Conservation (phyloP, 2,797 vertebrate species). For the Columba guinea region DNA sequence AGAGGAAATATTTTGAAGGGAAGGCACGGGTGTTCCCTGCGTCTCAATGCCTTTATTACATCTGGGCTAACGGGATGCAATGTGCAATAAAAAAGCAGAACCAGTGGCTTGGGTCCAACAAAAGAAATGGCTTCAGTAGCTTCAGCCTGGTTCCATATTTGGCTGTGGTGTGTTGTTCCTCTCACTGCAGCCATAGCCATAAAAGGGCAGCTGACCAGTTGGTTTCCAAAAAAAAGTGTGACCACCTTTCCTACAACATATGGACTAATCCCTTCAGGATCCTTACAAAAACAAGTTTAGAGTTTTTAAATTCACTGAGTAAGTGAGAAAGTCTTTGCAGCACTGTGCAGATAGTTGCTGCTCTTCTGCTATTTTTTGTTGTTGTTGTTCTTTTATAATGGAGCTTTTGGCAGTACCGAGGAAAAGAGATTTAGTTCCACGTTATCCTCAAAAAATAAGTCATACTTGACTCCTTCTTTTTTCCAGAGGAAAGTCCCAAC, state of each 20-base stretch:
- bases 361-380: not conserved
- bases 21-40: constrained; percentile 48
- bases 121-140: constrained; percentile 4
- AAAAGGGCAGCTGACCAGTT: constrained; percentile 52
- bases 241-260: constrained; percentile 5
- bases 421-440: constrained; percentile 14
- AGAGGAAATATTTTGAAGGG: constrained; percentile 65
- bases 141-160: constrained; percentile 59
- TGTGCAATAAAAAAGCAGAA: constrained; percentile 21
- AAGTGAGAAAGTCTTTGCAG: not conserved
- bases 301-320: constrained; percentile 5
- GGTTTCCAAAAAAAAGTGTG: constrained; percentile 44
- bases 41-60: constrained; percentile 42
- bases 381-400: not conserved
- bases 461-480: not conserved
- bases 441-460: constrained; percentile 11
- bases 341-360: not conserved
- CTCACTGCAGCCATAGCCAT: not conserved
- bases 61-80: constrained; percentile 46
- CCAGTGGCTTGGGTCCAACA: constrained; percentile 42
- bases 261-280: not conserved
- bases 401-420: not conserved
- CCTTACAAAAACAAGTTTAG: not conserved
- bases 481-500: constrained; percentile 11
- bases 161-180: constrained; percentile 27